Conservation (phyloP, 53 echinoderm and acorn worm genomes). For the Paracentrotus lividus region DNA sequence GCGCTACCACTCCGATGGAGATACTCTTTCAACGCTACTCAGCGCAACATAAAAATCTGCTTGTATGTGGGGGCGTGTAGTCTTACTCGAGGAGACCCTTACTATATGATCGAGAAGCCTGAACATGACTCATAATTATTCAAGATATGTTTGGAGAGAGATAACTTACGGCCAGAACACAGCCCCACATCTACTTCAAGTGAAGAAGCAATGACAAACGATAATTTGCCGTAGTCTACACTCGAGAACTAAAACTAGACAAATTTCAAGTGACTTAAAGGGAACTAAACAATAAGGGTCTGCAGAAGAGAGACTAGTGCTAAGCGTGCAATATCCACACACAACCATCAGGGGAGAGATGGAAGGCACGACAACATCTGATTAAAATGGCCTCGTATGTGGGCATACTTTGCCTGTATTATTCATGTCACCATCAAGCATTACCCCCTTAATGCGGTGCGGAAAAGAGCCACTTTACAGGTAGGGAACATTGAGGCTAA, state of each 20-base stretch:
- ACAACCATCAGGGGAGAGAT: slow-evolving; percentile 36
- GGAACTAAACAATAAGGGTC: neutral
- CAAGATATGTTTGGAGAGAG: slow-evolving; percentile 10
- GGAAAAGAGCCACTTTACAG: slow-evolving; percentile 23
- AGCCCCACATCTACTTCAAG: neutral
- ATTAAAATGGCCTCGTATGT: slow-evolving; percentile 47
- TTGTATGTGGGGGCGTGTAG: neutral
- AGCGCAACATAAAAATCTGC: slow-evolving; percentile 5
- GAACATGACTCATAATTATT: slow-evolving; percentile 34
- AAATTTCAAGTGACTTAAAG: neutral
- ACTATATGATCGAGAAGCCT: neutral
- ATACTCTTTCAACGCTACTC: slow-evolving; percentile 57
- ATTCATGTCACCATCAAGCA: slow-evolving; percentile 46
- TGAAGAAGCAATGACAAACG: neutral
- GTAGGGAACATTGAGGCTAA: slow-evolving; percentile 21
- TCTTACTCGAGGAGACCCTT: slow-evolving; percentile 44
- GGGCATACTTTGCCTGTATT: slow-evolving; percentile 40
- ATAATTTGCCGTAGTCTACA: neutral
- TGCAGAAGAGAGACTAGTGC: neutral
- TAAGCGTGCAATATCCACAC: slow-evolving; percentile 43
- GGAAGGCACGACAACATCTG: slow-evolving; percentile 46
- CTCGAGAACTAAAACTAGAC: neutral
- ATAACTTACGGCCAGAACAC: neutral
- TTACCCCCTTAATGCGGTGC: slow-evolving; percentile 8
- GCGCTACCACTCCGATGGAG: slow-evolving; percentile 54